A percentile compares a stretch with the other conserved stretches of the same genome.
Conservation (phyloP, 2,113 vertebrate genomes). For the Pungitius pungitius region DNA sequence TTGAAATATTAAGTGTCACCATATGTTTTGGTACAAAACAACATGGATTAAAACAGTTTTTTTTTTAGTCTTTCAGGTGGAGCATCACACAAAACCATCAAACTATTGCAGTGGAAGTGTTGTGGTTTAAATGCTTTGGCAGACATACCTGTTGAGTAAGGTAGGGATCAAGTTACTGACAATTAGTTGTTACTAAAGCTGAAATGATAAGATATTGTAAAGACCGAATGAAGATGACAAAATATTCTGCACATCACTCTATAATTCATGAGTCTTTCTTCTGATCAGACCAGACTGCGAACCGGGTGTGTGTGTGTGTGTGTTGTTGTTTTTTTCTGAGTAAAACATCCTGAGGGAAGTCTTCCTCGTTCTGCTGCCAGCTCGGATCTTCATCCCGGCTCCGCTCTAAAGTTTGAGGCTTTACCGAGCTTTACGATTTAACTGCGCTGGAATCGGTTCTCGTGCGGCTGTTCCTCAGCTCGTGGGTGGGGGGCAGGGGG, state of each 20-base stretch:
- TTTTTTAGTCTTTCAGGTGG: neutral
- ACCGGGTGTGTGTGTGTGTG: neutral
- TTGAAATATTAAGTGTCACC: neutral
- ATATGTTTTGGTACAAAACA: conserved; percentile 8
- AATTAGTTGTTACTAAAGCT: neutral
- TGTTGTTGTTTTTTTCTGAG: conserved; percentile 17
- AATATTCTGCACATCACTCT: neutral
- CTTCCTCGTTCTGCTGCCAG: conserved; percentile 34
- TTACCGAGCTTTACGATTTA: conserved; percentile 56
- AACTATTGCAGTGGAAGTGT: neutral
- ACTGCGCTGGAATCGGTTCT: conserved; percentile 60
- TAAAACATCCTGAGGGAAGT: conserved; percentile 43
- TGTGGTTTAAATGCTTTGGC: neutral
- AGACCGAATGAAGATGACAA: neutral
- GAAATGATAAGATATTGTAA: neutral
- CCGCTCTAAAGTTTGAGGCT: conserved; percentile 27
- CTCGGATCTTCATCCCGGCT: conserved; percentile 41
- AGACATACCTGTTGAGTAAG: too few species aligned
- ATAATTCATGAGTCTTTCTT: neutral
- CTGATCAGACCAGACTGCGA: conserved; percentile 6
- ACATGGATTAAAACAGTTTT: conserved; percentile 2
- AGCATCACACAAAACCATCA: neutral
- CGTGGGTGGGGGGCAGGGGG: neutral
- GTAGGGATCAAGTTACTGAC: neutral
- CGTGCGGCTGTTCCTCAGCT: conserved; percentile 47